Evolutionary conservation across 1,140 invertebrate genomes (phyloP), one percentile per base, ranked within the genome.

Genomic region (Brachionus angularis): DNA sequence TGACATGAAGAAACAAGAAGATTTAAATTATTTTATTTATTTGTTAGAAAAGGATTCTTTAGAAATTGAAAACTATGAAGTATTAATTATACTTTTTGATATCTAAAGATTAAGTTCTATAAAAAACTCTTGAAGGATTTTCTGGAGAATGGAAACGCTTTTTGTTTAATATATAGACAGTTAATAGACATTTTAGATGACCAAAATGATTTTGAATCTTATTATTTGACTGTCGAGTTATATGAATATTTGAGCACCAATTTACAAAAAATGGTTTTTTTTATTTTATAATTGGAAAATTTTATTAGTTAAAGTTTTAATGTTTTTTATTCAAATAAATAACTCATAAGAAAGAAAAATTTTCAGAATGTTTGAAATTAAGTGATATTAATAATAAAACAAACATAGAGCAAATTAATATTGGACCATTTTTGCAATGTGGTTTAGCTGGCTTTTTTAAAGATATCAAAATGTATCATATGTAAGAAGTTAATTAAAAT

Each of bases 401-500:
- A 21, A 3, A 39, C 14, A 58, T 58, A 39, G 53, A 58, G 12
- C 33, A 58, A 39, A 21, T 58, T 14, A 18, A 58, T 58, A 36
- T 58, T 0, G 10, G 5, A 21, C 33, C 53, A 18, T 58, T 58
- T 39, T 29, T 58, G 33, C 7, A 42, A 39, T 39, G 53, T 39
- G 53, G 53, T 1, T n/a, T 58, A 8, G 21, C 53, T 23, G 53
- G 53, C 1, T 58, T 58, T 58, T 58, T 58, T 23, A 18, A 23
- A 14, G 53, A 58, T 58, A 16, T 58, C 7, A 58, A 58, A 58
- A 58, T 58, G 16, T 58, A 58, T 33, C 53, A 58, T 23, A 58
- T 58, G 53, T 58, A 58, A 58, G 23, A n/a, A 39, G 10, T 58
- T n/a, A n/a, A n/a, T n/a, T n/a, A n/a, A n/a, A n/a, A n/a, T n/a